Percentiles rank a stretch among this genome's conserved stretches.
phyloP scores from a whole-genome alignment of 2,113 vertebrate genomes.

The Pagrus major region DNA sequence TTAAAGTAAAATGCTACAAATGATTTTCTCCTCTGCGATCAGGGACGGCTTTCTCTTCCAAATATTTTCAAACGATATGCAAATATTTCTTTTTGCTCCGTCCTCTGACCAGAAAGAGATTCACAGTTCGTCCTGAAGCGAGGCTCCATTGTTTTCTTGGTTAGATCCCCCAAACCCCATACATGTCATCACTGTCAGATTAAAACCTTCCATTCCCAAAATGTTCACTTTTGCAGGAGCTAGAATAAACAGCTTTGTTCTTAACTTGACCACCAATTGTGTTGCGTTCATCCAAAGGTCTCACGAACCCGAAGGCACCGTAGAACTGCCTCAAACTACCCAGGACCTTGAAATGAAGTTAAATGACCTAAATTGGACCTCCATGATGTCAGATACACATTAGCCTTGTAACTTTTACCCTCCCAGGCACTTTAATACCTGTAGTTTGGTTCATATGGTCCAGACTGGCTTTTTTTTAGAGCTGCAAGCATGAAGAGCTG shows the following conservation, averaged over 20 bases:
- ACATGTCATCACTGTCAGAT: slow-evolving; percentile 60
- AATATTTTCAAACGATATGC: slow-evolving; percentile 33
- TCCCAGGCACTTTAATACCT: background rate
- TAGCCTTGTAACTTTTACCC: no score
- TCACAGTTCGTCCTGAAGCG: background rate
- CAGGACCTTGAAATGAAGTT: slow-evolving; percentile 2
- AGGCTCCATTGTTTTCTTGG: slow-evolving; percentile 49
- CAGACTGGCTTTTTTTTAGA: background rate
- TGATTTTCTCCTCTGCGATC: slow-evolving; percentile 40
- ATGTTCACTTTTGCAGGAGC: slow-evolving; percentile 42
- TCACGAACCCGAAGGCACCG: slow-evolving; percentile 20
- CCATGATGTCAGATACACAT: slow-evolving; percentile 10
- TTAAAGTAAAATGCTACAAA: slow-evolving; percentile 12
- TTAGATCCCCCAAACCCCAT: slow-evolving; percentile 35
- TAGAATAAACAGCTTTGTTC: slow-evolving; percentile 39
- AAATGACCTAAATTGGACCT: background rate
- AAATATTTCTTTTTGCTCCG: slow-evolving; percentile 54
- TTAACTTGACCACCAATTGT: slow-evolving; percentile 13
- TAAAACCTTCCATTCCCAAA: slow-evolving; percentile 47
- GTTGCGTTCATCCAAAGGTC: slow-evolving; percentile 50
- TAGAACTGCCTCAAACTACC: background rate
- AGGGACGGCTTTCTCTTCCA: slow-evolving; percentile 19
- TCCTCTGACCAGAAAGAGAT: slow-evolving; percentile 35
- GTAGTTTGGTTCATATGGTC: background rate
- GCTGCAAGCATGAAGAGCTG: background rate